Conservation (phyloP, 2,888 invertebrate species). For the Creontiades dilutus region DNA sequence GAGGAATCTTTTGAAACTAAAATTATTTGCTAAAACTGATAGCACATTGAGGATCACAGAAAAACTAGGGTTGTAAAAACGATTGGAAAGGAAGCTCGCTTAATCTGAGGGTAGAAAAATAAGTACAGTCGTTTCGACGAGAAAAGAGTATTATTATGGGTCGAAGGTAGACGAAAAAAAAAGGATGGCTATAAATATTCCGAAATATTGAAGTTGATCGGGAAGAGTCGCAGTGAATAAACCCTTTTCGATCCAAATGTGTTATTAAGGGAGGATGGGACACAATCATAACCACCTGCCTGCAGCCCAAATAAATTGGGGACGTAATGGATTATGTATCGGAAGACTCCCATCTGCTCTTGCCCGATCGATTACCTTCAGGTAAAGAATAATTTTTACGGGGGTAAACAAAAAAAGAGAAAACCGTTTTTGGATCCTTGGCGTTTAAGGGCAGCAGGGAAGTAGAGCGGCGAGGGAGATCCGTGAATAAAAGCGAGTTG, state of each 20-base stretch:
- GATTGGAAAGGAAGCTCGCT: background rate
- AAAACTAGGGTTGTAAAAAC: background rate
- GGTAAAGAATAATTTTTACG: conserved; percentile 19
- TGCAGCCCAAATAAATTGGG: conserved; percentile 52
- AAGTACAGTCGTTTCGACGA: conserved; percentile 38
- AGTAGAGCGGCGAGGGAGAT: no score
- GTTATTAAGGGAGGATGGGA: conserved; percentile 64
- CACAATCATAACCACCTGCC: conserved; percentile 68
- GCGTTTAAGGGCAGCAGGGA: no score
- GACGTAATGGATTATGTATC: conserved; percentile 70
- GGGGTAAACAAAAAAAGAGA: background rate
- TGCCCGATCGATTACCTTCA: conserved; percentile 19
- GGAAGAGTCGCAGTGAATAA: conserved; percentile 36
- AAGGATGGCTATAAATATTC: conserved; percentile 49
- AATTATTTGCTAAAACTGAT: background rate
- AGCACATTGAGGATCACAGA: background rate
- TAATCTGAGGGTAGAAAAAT: conserved; percentile 44
- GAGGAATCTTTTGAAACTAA: no score
- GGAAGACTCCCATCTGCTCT: conserved; percentile 52
- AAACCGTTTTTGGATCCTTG: background rate
- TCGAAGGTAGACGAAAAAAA: background rate
- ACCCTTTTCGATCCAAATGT: conserved; percentile 51
- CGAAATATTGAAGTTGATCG: conserved; percentile 49
- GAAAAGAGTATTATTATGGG: conserved; percentile 46
- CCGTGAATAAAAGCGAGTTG: no score